A percentile compares a stretch with the other conserved stretches of the same genome.
Conservation (phyloP, 2,888 invertebrate genomes). For the Perithous albicinctus region DNA sequence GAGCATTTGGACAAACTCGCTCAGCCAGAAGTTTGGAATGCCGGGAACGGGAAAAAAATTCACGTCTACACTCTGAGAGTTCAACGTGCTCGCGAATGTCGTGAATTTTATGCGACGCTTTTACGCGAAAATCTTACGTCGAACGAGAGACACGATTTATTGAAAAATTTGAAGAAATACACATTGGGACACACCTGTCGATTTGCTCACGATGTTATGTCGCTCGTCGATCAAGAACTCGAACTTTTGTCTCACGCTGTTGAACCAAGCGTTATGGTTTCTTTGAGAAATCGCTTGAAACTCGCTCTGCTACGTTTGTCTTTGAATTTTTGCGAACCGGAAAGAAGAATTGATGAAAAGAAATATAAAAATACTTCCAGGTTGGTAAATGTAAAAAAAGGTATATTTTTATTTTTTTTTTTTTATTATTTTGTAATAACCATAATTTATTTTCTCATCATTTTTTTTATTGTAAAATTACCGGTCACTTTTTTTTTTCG, state of each 20-base stretch:
- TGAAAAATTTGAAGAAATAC: slow-evolving; percentile 89
- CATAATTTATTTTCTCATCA: too few relatives aligned
- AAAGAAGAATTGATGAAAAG: background rate
- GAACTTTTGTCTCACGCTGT: slow-evolving; percentile 89
- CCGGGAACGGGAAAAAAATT: slow-evolving; percentile 87
- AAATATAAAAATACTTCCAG: background rate
- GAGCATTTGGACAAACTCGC: slow-evolving; percentile 89
- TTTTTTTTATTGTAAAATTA: too few relatives aligned
- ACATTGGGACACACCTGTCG: slow-evolving; percentile 87
- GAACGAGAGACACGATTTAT: slow-evolving; percentile 87
- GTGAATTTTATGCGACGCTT: slow-evolving; percentile 90
- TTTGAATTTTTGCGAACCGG: slow-evolving; percentile 55
- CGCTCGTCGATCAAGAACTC: slow-evolving; percentile 90
- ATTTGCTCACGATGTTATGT: slow-evolving; percentile 87
- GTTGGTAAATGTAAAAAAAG: too few relatives aligned
- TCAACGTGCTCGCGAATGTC: slow-evolving; percentile 91
- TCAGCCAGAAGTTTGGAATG: slow-evolving; percentile 91
- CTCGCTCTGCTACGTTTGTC: slow-evolving; percentile 71
- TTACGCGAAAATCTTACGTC: slow-evolving; percentile 86
- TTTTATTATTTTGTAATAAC: too few relatives aligned
- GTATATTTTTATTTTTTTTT: too few relatives aligned
- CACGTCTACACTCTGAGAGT: slow-evolving; percentile 92
- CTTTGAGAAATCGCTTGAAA: slow-evolving; percentile 86
- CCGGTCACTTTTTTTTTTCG: too few relatives aligned
- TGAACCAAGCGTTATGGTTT: slow-evolving; percentile 87